Evolutionary conservation across 1,140 invertebrate genomes (phyloP).

Genomic region (Magallana angulata): DNA sequence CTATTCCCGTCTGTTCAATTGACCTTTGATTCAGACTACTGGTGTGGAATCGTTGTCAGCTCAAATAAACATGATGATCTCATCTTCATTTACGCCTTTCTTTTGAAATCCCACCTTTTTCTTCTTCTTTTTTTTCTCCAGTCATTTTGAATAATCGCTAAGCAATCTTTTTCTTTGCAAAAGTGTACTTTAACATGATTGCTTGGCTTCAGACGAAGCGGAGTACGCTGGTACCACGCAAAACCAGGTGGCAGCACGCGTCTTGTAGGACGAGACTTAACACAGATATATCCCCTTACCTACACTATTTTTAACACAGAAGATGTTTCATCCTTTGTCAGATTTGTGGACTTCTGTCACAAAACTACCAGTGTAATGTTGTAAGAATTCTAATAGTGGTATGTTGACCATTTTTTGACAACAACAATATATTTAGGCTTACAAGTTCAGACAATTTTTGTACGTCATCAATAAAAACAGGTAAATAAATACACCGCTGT

Average conservation of each 20-base stretch:
- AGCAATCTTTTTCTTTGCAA: not conserved
- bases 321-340: not conserved
- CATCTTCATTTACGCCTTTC: not conserved
- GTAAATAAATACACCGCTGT: no score
- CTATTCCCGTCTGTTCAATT: conserved; percentile 11
- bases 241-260: not conserved
- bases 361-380: not conserved
- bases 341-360: not conserved
- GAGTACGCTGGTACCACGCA: not conserved
- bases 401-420: no score
- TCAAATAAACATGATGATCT: conserved; percentile 23
- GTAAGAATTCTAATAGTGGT: no score
- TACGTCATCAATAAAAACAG: no score
- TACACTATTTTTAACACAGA: conserved; percentile 26
- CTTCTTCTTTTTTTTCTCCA: not conserved
- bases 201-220: not conserved
- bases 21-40: conserved; percentile 4
- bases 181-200: not conserved
- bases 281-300: not conserved
- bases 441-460: no score
- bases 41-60: not conserved
- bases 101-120: conserved; percentile 1
- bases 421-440: no score
- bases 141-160: conserved; percentile 13
- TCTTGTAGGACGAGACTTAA: not conserved